Evolutionary conservation across 2,797 vertebrate species (phyloP).

Genomic region (Echeneis naucrates): DNA sequence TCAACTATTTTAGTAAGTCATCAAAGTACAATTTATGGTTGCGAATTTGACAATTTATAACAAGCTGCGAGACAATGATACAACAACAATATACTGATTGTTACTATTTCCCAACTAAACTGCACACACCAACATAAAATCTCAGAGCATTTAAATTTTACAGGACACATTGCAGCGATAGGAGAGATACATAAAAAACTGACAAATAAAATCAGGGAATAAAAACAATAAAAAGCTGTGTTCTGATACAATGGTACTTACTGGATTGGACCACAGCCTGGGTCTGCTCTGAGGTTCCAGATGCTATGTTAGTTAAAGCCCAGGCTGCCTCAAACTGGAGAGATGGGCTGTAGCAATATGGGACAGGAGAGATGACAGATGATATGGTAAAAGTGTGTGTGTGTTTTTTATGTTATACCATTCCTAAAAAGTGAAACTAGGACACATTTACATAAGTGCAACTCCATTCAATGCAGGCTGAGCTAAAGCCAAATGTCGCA

Average conservation of each 20-base stretch:
- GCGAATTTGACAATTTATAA: too few species aligned
- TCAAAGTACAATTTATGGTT: too few species aligned
- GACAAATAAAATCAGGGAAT: not conserved
- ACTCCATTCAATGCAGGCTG: slow-evolving; percentile 34
- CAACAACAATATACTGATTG: too few species aligned
- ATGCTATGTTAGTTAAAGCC: slow-evolving; percentile 99
- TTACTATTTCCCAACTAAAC: too few species aligned
- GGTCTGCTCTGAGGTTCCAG: slow-evolving; percentile 98
- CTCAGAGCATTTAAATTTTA: not conserved
- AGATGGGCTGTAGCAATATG: slow-evolving; percentile 87
- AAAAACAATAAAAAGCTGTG: not conserved
- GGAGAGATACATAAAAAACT: not conserved
- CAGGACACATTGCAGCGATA: too few species aligned
- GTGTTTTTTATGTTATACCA: slow-evolving; percentile 35
- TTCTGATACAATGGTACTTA: slow-evolving; percentile 80
- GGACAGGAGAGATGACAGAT: slow-evolving; percentile 4
- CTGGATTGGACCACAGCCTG: slow-evolving; percentile 98
- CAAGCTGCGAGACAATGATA: too few species aligned
- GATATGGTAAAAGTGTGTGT: too few species aligned
- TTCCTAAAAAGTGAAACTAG: slow-evolving; percentile 56
- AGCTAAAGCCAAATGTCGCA: slow-evolving; percentile 22
- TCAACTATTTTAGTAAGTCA: too few species aligned
- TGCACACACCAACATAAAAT: too few species aligned
- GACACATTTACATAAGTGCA: slow-evolving; percentile 63
- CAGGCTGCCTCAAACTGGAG: slow-evolving; percentile 99